These are phyloP conservation scores for Apotomis betuletana DNA, from an alignment of 2,888 invertebrate species.

Conservation along the genomic window DNA sequence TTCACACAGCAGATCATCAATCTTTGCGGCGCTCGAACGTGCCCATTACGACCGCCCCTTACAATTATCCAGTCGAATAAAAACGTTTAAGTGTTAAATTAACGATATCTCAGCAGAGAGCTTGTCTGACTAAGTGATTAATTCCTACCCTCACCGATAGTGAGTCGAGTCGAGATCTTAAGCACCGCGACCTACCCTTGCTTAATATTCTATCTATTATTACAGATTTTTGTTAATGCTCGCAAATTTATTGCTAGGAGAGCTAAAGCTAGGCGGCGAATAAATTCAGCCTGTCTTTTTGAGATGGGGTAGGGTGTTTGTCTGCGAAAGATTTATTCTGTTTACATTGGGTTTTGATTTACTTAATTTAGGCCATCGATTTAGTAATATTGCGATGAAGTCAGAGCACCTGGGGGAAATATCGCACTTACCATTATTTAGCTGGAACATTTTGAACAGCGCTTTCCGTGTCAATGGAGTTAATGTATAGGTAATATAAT, in stretches of 20 bases:
- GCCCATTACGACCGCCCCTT: slow-evolving; percentile 74
- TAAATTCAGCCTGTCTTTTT: slow-evolving; percentile 34
- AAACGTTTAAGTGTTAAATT: slow-evolving; percentile 83
- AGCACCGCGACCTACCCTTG: slow-evolving; percentile 42
- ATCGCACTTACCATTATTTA: slow-evolving; percentile 6
- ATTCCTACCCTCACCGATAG: slow-evolving; percentile 67
- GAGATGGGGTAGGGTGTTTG: slow-evolving; percentile 26
- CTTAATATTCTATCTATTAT: slow-evolving; percentile 41
- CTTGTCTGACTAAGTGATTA: slow-evolving; percentile 77
- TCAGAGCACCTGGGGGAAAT: slow-evolving; percentile 3
- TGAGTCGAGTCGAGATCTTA: slow-evolving; percentile 55
- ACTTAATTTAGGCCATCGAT: slow-evolving; percentile 16
- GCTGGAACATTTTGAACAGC: slow-evolving; percentile 16
- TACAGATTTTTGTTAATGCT: slow-evolving; percentile 42
- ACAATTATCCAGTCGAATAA: slow-evolving; percentile 82
- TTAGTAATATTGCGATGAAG: slow-evolving; percentile 10
- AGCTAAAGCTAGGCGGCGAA: slow-evolving; percentile 37
- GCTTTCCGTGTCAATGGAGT: slow-evolving; percentile 28
- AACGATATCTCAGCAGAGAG: slow-evolving; percentile 78
- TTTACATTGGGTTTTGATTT: slow-evolving; percentile 22
- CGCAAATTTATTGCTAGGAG: slow-evolving; percentile 38
- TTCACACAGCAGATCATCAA: slow-evolving; percentile 77
- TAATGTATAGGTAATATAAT: slow-evolving; percentile 36
- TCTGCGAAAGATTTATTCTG: slow-evolving; percentile 29
- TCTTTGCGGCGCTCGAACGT: slow-evolving; percentile 75